Evolutionary conservation across 2,888 invertebrate species (phyloP), one percentile per base, ranked within the genome.

Genomic region (Volucella bombylans): DNA sequence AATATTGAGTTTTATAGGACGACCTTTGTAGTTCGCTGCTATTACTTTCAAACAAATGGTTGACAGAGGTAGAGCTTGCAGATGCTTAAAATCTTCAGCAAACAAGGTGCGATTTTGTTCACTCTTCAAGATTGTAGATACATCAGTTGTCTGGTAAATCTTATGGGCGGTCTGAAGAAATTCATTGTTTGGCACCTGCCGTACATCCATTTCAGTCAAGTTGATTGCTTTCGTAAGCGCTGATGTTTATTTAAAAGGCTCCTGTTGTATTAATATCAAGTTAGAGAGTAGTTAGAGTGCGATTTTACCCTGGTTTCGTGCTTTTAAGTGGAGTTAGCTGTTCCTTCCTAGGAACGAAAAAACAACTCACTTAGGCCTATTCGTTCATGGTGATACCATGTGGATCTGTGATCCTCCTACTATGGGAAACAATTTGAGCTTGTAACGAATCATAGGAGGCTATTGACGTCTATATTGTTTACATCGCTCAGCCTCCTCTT

Each of bases 41-140:
- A 91, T 15, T 0, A 87, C 86, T 1, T 88, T 87, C 0, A 90
- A 88, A 50, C 89, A 88, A 11, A 90, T 69, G 39, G 89, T 87
- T 0, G 88, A 76, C 23, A 91, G 78, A 2, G 90, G 87, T 9
- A 88, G 89, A 62, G 89, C 62, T 0, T 83, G 76, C 0, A n/a
- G 23, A 0, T 87, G 49, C 39, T 89, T 88, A 18, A 90, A 89
- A 1, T 86, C 74, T 50, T 91, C 90, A 0, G 90, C 68, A 52
- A 86, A 90, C 23, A 88, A 15, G 0, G 69, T 82, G 0, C 90
- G 90, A 0, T 87, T 87, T 9, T 74, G 74, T 62, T 91, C 90
- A 43, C 88, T 89, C 1, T 68, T 49, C 3, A 90, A 64, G 0
- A 23, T 50, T 1, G 9, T 49, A 0, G 88, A 88, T 8, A 57